Evolutionary conservation across 1,140 invertebrate genomes (phyloP).

Genomic region (Oscheius sp.): DNA sequence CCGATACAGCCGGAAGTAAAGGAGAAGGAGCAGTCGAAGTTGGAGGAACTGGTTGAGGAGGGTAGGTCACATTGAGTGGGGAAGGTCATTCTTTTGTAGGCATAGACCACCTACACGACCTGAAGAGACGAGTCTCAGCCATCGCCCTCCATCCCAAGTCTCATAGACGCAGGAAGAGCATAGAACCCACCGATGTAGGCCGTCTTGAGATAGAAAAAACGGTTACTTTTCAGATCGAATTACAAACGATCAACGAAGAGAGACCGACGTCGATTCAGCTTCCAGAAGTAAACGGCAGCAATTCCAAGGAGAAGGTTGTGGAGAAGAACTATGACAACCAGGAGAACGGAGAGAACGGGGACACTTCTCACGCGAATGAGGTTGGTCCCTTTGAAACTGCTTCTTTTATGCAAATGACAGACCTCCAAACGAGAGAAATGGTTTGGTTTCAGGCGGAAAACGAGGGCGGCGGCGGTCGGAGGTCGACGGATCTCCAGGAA

Average conservation of each 20-base stretch:
- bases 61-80: background rate
- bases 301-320: background rate
- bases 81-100: slow-evolving; percentile 3
- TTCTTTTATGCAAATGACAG: background rate
- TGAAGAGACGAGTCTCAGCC: slow-evolving; percentile 17
- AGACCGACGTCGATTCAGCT: background rate
- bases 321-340: slow-evolving; percentile 2
- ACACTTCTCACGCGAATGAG: background rate
- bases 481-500: background rate
- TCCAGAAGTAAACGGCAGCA: background rate
- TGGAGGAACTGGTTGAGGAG: slow-evolving; percentile 30
- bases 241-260: slow-evolving; percentile 16
- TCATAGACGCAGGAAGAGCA: slow-evolving; percentile 18
- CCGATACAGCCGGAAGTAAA: slow-evolving; percentile 32
- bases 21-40: slow-evolving; percentile 18
- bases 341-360: background rate
- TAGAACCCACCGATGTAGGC: slow-evolving; percentile 11
- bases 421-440: background rate
- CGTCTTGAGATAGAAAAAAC: slow-evolving; percentile 1
- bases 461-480: background rate
- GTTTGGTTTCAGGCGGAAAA: background rate
- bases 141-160: slow-evolving; percentile 4
- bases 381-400: background rate
- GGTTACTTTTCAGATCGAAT: background rate
- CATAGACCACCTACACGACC: slow-evolving; percentile 25